Percentiles rank a stretch among this genome's conserved stretches.
Conservation (phyloP, 1,140 invertebrate species). For the Pentalonia nigronervosa region DNA sequence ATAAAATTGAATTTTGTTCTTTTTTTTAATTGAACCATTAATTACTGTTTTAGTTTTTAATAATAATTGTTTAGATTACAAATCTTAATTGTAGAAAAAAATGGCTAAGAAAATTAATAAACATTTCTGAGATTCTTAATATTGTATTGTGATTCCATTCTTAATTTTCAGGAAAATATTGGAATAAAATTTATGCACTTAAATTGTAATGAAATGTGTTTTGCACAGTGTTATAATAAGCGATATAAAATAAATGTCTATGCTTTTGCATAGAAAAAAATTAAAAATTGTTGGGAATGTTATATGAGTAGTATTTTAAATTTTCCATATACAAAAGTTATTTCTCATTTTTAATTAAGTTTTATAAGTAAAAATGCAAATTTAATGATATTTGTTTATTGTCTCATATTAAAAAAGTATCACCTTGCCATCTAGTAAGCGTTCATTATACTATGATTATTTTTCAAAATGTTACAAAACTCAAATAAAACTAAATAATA, state of each 20-base stretch:
- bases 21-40: neutral
- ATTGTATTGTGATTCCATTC: neutral
- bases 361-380: neutral
- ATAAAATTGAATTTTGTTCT: neutral
- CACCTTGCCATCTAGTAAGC: too few species aligned
- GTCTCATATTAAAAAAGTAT: too few species aligned
- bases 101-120: neutral
- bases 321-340: neutral
- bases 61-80: constrained; percentile 3
- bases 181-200: neutral
- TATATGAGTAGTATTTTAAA: neutral
- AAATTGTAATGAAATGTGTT: neutral
- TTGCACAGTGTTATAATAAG: neutral
- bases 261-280: too few species aligned
- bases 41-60: neutral
- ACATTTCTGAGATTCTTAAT: neutral
- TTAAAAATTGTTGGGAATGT: neutral
- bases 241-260: neutral
- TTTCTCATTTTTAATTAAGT: too few species aligned
- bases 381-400: neutral
- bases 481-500: too few species aligned
- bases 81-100: neutral
- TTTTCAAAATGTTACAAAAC: neutral
- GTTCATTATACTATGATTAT: neutral
- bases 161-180: neutral